Conservation (phyloP, 2,113 vertebrate species). For the Hyperopisus bebe region DNA sequence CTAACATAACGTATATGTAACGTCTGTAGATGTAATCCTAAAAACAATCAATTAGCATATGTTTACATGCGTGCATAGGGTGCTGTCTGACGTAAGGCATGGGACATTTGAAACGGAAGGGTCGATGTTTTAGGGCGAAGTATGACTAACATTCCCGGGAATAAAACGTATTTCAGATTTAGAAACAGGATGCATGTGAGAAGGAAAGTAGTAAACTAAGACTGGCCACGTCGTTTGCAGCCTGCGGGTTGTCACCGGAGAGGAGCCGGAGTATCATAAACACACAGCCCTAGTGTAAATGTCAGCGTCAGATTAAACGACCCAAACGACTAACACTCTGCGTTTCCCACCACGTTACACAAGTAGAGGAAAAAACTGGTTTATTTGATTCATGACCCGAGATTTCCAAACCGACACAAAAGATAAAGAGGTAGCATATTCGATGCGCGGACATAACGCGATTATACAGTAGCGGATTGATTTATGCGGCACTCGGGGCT, state of each 20-base stretch:
- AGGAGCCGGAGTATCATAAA: slow-evolving; percentile 2
- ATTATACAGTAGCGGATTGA: background rate
- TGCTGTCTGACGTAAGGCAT: background rate
- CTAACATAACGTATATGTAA: no score
- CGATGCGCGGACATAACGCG: background rate
- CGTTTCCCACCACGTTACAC: slow-evolving; percentile 1
- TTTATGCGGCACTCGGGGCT: background rate
- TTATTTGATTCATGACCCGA: background rate
- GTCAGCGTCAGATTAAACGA: slow-evolving; percentile 14
- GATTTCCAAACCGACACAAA: background rate
- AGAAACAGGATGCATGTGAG: background rate
- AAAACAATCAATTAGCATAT: background rate
- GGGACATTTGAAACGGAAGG: background rate
- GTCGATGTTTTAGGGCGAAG: background rate
- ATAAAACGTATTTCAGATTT: background rate
- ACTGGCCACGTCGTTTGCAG: background rate
- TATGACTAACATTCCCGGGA: background rate
- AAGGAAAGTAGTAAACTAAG: background rate
- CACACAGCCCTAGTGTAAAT: slow-evolving; percentile 13
- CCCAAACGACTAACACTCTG: background rate
- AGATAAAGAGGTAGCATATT: background rate
- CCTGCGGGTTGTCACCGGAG: background rate
- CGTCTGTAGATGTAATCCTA: no score
- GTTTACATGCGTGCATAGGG: background rate
- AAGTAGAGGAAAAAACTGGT: background rate